Evolutionary conservation across 2,888 invertebrate species (phyloP), one percentile per base, ranked within the genome.

Genomic region (Eugnorisma glareosa): DNA sequence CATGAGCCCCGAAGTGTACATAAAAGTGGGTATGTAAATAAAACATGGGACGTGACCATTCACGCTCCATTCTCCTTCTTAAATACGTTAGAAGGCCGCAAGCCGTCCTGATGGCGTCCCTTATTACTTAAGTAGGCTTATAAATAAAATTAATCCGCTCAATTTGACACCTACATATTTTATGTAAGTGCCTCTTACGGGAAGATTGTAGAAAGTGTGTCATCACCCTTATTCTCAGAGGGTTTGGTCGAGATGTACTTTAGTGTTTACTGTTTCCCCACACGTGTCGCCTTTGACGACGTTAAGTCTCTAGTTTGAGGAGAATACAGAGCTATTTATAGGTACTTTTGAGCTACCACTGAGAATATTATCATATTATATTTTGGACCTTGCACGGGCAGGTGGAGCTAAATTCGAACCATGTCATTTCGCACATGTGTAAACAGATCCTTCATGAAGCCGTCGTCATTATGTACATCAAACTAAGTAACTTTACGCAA

Each of bases 61-160:
- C 40, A 45, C 63, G 71, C 64, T 64, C 72, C 66, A 75, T 70
- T 75, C 45, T 51, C 69, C 73, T 57, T 67, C 51, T 83, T 83
- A 86, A 83, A 86, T 78, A 69, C 68, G 78, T 85, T 69, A 83
- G 69, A 40, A 37, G 43, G 67, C 86, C 83, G 45, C 86, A 82
- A 85, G 71, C 70, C 59, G 43, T 48, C 67, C 86, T 82, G 61
- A 85, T 24, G 45, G 59, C 73, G 43, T 85, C 78, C 83, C 78
- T 82, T 86, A 74, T 78, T 86, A 83, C 79, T 83, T 75, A 86
- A 79, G 83, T 54, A 83, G 64, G 80, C 78, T 78, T 83, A 83
- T 79, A 83, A 76, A 83, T 86, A 79, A 84, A 83, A 86, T 83
- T 84, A 79, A 86, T 84, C 70, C 80, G 66, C 67, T 66, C 81